Evolutionary conservation across 2,888 invertebrate genomes (phyloP), one percentile per base, ranked within the genome.

Genomic region (Nebria brevicollis): DNA sequence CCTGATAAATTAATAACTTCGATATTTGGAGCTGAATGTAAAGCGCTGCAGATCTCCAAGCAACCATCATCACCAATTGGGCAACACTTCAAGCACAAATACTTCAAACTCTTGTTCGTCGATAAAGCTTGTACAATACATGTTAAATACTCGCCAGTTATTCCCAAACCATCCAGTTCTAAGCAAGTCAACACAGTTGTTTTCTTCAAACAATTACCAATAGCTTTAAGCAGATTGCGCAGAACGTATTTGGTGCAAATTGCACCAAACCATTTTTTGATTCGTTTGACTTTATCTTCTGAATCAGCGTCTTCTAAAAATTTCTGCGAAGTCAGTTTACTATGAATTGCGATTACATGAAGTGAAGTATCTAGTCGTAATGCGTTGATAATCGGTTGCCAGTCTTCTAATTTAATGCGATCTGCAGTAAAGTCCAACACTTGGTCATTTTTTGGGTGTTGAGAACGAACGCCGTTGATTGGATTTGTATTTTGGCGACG

Each of bases 331-430:
- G 26, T 20, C 43, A 73, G 15, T 42, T 41, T 91, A 88, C 94
- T 93, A 84, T 92, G 91, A 83, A 95, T 92, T 64, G 92, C 90
- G 83, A 95, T 90, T 82, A 92, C 91, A 87, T 94, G 94, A 4
- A 96, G 90, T 82, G 93, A 94, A 75, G 93, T 91, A 87, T 96
- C 96, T 83, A 93, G 91, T 74, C 93, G 91, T 5, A 96, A 88
- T 0, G 95, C 94, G 85, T 94, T 94, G 75, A 94, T 88, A 74
- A 96, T 93, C 1, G 95, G 93, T 43, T 92, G 90, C 95, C 95
- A 96, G 84, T 96, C 95, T 83, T 91, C 92, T 83, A 94, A 92
- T 85, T 93, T 94, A 76, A 96, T 91, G 83, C 95, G 92, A 86
- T 96, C 95, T 76, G 93, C 94, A 83, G 92, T 92, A 85, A 96